Percentiles rank a stretch among this genome's conserved stretches.
Evolutionary conservation across 2,113 vertebrate genomes (phyloP).

Genomic region (Meles meles): DNA sequence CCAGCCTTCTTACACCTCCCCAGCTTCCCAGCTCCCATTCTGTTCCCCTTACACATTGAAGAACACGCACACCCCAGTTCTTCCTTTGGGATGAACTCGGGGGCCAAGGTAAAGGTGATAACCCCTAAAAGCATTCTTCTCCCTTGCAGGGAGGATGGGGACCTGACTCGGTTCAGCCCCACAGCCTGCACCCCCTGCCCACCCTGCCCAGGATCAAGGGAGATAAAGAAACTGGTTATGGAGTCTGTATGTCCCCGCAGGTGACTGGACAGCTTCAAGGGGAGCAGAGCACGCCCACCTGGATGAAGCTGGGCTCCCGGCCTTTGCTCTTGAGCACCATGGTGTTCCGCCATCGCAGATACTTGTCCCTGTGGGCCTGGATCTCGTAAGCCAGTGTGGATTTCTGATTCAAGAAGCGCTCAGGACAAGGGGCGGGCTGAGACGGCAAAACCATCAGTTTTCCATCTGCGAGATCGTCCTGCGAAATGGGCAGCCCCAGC

Average conservation of each 20-base stretch:
- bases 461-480: slow-evolving; percentile 39
- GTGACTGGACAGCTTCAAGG: not conserved
- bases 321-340: not conserved
- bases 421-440: rapidly evolving
- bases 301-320: slow-evolving; percentile 59
- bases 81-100: not conserved
- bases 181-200: rapidly evolving
- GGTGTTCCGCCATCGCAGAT: slow-evolving; percentile 64
- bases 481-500: slow-evolving; percentile 77
- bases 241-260: not conserved
- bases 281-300: slow-evolving; percentile 70
- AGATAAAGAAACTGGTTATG: not conserved
- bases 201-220: not conserved
- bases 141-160: not conserved
- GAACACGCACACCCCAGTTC: no score
- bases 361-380: slow-evolving; percentile 59
- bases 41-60: not conserved
- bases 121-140: not conserved
- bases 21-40: not conserved
- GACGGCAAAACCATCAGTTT: not conserved
- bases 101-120: no score
- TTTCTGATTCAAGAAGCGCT: rapidly evolving
- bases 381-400: not conserved
- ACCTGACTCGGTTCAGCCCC: no score
- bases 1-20: no score